Conservation (phyloP, 2,113 vertebrate genomes). For the Ctenomys sociabilis region DNA sequence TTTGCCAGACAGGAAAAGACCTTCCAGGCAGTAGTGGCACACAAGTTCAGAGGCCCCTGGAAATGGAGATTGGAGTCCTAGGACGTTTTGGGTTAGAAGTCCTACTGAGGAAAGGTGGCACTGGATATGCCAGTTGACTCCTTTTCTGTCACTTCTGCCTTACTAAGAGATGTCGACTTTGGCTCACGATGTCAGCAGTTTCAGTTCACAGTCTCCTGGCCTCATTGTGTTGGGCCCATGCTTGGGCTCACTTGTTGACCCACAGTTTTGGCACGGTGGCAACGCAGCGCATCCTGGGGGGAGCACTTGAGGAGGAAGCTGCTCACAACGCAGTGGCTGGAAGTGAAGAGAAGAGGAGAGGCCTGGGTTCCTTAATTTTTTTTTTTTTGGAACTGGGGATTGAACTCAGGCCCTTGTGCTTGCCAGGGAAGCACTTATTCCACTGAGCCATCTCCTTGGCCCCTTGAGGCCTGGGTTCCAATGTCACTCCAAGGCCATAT, state of each 20-base stretch:
- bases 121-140: background rate
- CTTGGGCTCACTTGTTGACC: background rate
- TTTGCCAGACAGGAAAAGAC: background rate
- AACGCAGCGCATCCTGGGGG: background rate
- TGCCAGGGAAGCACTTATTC: too few species aligned
- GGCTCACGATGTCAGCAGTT: background rate
- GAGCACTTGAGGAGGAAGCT: background rate
- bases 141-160: background rate
- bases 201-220: background rate
- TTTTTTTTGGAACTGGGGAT: too few species aligned
- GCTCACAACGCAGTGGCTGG: background rate
- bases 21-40: slow-evolving; percentile 2
- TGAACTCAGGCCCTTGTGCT: too few species aligned
- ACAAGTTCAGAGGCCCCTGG: background rate
- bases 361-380: background rate
- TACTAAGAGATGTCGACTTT: background rate
- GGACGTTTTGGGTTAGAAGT: background rate
- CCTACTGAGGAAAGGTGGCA: background rate
- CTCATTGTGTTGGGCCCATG: background rate
- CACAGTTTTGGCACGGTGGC: background rate
- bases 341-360: background rate
- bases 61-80: background rate
- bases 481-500: background rate
- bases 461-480: background rate
- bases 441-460: too few species aligned